Conservation (phyloP, 1,140 invertebrate species). For the Drosophila takahashii region DNA sequence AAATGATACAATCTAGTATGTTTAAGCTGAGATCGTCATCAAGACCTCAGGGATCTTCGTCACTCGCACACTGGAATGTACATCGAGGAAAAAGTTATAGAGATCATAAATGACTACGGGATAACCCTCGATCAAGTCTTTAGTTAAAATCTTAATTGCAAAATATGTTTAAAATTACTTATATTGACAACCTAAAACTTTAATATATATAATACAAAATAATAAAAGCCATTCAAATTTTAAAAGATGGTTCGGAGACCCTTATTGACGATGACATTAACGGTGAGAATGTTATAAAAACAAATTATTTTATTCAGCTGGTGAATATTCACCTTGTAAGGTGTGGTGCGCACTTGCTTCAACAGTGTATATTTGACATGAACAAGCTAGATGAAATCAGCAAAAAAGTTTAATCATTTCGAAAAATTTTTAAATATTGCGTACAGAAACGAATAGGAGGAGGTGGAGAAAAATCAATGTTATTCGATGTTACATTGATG, state of each 20-base stretch:
- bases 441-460: too few relatives aligned
- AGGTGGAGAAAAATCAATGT: too few relatives aligned
- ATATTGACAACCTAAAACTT: slow-evolving; percentile 13
- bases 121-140: slow-evolving; percentile 16
- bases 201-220: too few relatives aligned
- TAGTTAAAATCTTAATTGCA: slow-evolving; percentile 35
- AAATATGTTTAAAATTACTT: slow-evolving; percentile 2
- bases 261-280: slow-evolving; percentile 3
- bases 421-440: background rate
- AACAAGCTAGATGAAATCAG: slow-evolving; percentile 35
- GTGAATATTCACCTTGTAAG: slow-evolving; percentile 35
- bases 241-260: slow-evolving; percentile 31
- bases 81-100: slow-evolving; percentile 12
- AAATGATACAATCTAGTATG: slow-evolving; percentile 16
- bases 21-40: slow-evolving; percentile 19
- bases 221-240: slow-evolving; percentile 32
- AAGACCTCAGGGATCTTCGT: slow-evolving; percentile 30
- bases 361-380: slow-evolving; percentile 32
- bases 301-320: slow-evolving; percentile 19
- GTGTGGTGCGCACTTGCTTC: slow-evolving; percentile 34
- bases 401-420: background rate
- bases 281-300: slow-evolving; percentile 18
- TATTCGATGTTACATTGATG: too few relatives aligned
- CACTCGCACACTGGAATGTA: slow-evolving; percentile 18
- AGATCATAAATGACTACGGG: slow-evolving; percentile 20